phyloP scores from a whole-genome alignment of 92 coral and sea anemone species.

The Heliopora coerulea region DNA sequence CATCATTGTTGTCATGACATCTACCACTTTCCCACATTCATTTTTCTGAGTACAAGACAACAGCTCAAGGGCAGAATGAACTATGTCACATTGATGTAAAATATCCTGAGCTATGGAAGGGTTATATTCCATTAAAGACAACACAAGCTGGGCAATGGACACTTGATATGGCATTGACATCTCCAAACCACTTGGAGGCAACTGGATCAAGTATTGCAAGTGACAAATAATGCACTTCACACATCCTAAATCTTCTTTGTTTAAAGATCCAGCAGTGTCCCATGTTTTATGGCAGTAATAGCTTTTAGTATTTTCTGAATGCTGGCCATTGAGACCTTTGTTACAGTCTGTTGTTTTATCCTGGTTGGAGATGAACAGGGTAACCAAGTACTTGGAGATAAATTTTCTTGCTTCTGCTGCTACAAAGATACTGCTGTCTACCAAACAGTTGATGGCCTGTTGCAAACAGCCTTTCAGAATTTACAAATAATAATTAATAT shows the following conservation, averaged over 20 bases:
- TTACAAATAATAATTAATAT: not conserved
- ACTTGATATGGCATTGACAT: constrained; percentile 21
- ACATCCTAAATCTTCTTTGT: constrained; percentile 7
- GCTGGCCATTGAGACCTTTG: not conserved
- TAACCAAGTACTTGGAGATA: constrained; percentile 63
- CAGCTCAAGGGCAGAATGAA: constrained; percentile 51
- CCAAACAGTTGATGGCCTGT: constrained; percentile 53
- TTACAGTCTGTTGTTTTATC: not conserved
- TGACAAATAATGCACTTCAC: constrained; percentile 2
- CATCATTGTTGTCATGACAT: constrained; percentile 63
- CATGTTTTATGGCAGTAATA: not conserved
- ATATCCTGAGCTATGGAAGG: constrained; percentile 59
- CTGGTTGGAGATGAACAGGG: constrained; percentile 17
- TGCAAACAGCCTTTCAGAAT: constrained; percentile 58
- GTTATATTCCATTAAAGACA: constrained; percentile 49
- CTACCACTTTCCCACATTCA: constrained; percentile 79
- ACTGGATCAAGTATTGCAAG: constrained; percentile 11
- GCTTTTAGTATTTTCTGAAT: not conserved
- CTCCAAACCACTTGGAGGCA: constrained; percentile 17
- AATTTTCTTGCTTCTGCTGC: constrained; percentile 70
- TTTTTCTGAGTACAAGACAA: constrained; percentile 39
- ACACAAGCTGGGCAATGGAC: constrained; percentile 60
- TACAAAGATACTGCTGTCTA: constrained; percentile 87
- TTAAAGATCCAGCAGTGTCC: not conserved
- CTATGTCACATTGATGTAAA: constrained; percentile 46